These are phyloP conservation scores for Apocheima hispidaria DNA, from an alignment of 2,888 invertebrate genomes.

Conservation along the genomic window DNA sequence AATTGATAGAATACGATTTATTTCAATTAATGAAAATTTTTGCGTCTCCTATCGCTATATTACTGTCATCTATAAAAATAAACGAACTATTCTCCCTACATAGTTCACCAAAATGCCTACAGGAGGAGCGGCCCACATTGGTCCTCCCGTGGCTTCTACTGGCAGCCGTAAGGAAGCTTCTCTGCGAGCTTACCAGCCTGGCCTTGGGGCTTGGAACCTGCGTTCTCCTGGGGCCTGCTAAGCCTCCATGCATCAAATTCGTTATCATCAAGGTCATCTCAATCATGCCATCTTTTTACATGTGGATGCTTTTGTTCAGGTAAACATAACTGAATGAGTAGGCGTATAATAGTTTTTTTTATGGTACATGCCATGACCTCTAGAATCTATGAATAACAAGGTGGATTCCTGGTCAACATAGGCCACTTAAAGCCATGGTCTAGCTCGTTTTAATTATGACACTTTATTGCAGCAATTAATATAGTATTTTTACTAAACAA, in stretches of 20 bases:
- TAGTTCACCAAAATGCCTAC: neutral
- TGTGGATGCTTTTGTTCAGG: constrained; percentile 77
- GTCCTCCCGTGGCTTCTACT: constrained; percentile 84
- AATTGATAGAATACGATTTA: too few relatives aligned
- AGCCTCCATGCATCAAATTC: constrained; percentile 80
- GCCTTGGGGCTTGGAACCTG: constrained; percentile 80
- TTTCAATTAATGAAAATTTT: too few relatives aligned
- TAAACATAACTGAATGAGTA: constrained; percentile 2
- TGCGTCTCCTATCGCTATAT: too few relatives aligned
- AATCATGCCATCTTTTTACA: constrained; percentile 80
- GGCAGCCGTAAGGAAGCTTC: constrained; percentile 76
- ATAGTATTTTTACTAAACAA: neutral
- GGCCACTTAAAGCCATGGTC: too few relatives aligned
- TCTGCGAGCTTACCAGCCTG: constrained; percentile 77
- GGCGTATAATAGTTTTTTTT: too few relatives aligned
- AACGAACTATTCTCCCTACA: neutral
- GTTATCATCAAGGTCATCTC: constrained; percentile 75
- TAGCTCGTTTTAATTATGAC: too few relatives aligned
- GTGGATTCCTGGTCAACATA: too few relatives aligned
- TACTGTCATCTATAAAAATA: too few relatives aligned
- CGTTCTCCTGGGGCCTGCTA: constrained; percentile 74
- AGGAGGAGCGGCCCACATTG: constrained; percentile 83
- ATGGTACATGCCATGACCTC: too few relatives aligned
- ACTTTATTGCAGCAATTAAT: too few relatives aligned
- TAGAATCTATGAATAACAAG: too few relatives aligned